These are phyloP conservation scores for Craseonycteris thonglongyai DNA, from an alignment of 2,113 vertebrate species.

Conservation along the genomic window DNA sequence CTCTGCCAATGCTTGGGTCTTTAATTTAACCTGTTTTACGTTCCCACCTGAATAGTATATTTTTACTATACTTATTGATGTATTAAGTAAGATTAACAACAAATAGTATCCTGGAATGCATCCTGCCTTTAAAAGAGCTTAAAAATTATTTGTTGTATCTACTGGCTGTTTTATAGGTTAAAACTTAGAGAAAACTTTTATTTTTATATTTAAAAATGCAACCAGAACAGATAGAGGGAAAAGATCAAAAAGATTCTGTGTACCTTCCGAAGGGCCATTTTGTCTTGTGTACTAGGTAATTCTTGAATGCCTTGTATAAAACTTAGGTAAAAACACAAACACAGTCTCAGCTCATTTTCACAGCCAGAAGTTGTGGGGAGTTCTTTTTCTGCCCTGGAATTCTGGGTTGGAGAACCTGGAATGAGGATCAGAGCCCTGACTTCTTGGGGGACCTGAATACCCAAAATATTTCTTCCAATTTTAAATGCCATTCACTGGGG, in stretches of 20 bases:
- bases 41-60: neutral
- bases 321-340: neutral
- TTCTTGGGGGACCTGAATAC: no score
- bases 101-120: neutral
- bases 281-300: neutral
- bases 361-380: no score
- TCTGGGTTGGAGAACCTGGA: no score
- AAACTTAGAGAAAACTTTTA: neutral
- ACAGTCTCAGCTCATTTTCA: no score
- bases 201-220: neutral
- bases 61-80: neutral
- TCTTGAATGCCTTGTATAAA: neutral
- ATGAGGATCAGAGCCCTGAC: no score
- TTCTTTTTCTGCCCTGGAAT: no score
- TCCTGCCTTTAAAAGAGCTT: neutral
- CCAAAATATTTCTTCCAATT: no score
- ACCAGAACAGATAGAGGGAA: neutral
- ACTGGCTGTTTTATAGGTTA: neutral
- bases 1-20: neutral
- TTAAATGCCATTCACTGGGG: no score
- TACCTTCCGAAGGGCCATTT: neutral
- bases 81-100: neutral
- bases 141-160: neutral
- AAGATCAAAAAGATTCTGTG: neutral
- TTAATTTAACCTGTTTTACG: neutral